Percentiles rank a stretch among this genome's conserved stretches.
These are phyloP conservation scores for Setophaga petechia DNA, from an alignment of 2,113 vertebrate species.

Conservation along the genomic window DNA sequence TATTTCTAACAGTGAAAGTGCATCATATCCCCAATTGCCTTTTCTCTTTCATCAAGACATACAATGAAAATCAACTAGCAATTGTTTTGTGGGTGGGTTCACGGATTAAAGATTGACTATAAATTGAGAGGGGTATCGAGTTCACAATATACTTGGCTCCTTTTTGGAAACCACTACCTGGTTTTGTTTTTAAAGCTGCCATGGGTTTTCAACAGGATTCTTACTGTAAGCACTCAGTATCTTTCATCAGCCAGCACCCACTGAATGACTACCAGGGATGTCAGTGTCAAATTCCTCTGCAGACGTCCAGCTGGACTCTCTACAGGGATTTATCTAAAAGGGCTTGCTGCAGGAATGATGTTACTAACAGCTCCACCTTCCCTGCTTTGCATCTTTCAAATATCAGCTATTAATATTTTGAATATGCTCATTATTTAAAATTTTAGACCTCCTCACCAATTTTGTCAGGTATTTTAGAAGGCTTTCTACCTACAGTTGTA, in stretches of 20 bases:
- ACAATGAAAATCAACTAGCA: not conserved
- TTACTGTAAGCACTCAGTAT: not conserved
- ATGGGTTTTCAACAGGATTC: constrained; percentile 46
- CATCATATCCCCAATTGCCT: not conserved
- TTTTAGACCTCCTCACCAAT: not conserved
- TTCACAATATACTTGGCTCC: constrained; percentile 4
- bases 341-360: not conserved
- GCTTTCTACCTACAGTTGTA: not conserved
- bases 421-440: not conserved
- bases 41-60: constrained; percentile 6
- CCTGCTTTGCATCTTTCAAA: not conserved
- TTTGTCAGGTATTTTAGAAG: constrained; percentile 7
- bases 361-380: not conserved
- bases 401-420: not conserved
- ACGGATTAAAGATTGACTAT: not conserved
- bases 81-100: not conserved
- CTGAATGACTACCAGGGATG: not conserved
- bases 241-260: constrained; percentile 37
- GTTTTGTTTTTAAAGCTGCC: constrained; percentile 55
- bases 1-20: not conserved
- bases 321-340: not conserved
- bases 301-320: not conserved
- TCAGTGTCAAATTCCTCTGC: constrained; percentile 30
- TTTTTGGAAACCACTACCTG: constrained; percentile 23
- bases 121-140: not conserved